A percentile compares a stretch with the other conserved stretches of the same genome.
Conservation (phyloP, 2,888 invertebrate genomes). For the Archips crataeganus region DNA sequence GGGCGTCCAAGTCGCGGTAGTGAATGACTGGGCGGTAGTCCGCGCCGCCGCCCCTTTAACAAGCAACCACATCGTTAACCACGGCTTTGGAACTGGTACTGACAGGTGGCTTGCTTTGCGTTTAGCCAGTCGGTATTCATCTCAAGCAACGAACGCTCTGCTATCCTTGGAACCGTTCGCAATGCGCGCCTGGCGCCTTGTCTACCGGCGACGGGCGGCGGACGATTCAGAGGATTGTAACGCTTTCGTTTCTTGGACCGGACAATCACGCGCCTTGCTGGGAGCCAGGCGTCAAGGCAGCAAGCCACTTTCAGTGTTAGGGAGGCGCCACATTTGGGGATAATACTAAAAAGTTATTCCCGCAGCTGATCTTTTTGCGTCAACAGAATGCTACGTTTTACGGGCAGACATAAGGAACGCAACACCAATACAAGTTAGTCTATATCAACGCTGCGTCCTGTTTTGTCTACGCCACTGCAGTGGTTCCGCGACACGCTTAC, state of each 20-base stretch:
- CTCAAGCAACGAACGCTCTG: not conserved
- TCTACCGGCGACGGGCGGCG: not conserved
- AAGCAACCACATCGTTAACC: slow-evolving; percentile 67
- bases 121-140: not conserved
- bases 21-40: slow-evolving; percentile 96
- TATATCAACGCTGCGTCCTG: not conserved
- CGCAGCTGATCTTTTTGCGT: slow-evolving; percentile 1
- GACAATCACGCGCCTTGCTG: not conserved
- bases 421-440: not conserved
- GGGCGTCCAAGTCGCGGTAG: slow-evolving; percentile 97
- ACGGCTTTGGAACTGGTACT: slow-evolving; percentile 13
- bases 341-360: not conserved
- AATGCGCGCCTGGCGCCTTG: not conserved
- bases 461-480: not conserved
- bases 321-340: not conserved
- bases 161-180: not conserved
- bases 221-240: not conserved
- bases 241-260: not conserved
- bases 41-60: slow-evolving; percentile 90
- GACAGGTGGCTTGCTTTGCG: not conserved
- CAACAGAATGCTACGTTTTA: not conserved
- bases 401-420: not conserved
- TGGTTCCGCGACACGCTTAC: not conserved
- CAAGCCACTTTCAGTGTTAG: not conserved
- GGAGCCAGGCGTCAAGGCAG: not conserved